These are phyloP conservation scores for Leptinotarsa texana DNA, from an alignment of 1,140 invertebrate species.

Conservation along the genomic window DNA sequence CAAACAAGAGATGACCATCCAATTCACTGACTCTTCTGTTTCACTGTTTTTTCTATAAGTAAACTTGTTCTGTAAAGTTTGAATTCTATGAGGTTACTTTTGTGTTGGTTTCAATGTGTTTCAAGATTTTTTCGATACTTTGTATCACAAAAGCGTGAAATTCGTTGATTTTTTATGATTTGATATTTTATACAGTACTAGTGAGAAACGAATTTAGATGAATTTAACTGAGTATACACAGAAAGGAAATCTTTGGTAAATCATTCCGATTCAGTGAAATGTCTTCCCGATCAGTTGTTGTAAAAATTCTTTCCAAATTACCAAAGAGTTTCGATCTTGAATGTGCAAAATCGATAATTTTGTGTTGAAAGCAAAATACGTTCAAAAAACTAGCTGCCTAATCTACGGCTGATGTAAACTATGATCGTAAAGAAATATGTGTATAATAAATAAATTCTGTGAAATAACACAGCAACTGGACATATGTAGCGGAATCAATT, in stretches of 20 bases:
- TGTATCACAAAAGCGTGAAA: not conserved
- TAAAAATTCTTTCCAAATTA: not conserved
- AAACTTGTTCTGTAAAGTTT: constrained; percentile 41
- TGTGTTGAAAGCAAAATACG: constrained; percentile 38
- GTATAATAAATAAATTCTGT: constrained; percentile 42
- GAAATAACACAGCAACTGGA: constrained; percentile 39
- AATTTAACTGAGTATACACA: constrained; percentile 47
- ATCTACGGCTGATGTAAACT: constrained; percentile 42
- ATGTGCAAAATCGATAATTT: constrained; percentile 28
- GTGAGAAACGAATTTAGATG: constrained; percentile 1
- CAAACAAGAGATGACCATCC: too few relatives aligned
- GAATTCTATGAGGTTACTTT: constrained; percentile 41
- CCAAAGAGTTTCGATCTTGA: constrained; percentile 31
- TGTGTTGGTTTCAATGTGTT: not conserved
- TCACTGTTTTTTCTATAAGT: too few relatives aligned
- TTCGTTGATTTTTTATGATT: not conserved
- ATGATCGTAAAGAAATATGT: constrained; percentile 44
- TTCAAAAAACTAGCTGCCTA: constrained; percentile 37
- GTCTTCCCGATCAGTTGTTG: constrained; percentile 7
- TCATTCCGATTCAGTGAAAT: not conserved
- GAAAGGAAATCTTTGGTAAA: constrained; percentile 29
- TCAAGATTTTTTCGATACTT: not conserved
- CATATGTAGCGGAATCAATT: not conserved
- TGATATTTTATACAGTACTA: not conserved
- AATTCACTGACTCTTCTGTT: too few relatives aligned